Base-by-base conservation (phyloP, 2,113 vertebrate genomes). In the Girardinichthys multiradiatus region DNA sequence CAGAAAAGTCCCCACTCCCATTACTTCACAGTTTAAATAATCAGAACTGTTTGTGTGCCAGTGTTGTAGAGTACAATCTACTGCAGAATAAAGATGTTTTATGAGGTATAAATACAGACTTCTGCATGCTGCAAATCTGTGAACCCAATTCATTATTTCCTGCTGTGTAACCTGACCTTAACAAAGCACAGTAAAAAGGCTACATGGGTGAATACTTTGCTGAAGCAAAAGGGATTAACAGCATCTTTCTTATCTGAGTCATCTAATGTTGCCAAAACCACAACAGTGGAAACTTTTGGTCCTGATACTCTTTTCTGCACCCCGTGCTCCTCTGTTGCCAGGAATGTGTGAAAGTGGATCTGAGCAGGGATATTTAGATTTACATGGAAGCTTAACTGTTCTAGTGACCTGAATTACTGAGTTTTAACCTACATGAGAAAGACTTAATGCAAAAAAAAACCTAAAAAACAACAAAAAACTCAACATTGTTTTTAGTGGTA, bases 261-360 rank as follows among this genome's bases (percentile, higher is more conserved):
- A 91, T 91, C 89, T 67, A 72, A 86, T 81, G 89, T 82, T 87
- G 83, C 83, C 84, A 84, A 88, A 91, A 81, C 86, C 87, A 83
- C 88, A 84, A 89, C 82, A 77, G 9, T 78, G 72, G 68, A 87
- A 89, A 80, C 4, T 51, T 81, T 87, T 81, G 87, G 82, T 74
- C 79, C 57, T 6, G 79, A 90, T 88, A 86, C 81, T 88, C 79
- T 84, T 78, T 68, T 90, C 71, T 86, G 82, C 78, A 64, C 64
- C 72, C 59, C 14, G 29, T 76, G 77, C 84, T 82, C 63, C 69
- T 68, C 67, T 74, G 80, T 74, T 89, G 76, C 73, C 83, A 84
- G 84, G 84, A 91, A 90, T 86, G 88, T 91, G 88, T 88, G 86
- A 77, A 89, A 87, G 80, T 66, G 29, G 82, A 91, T 85, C 76